A percentile compares a stretch with the other conserved stretches of the same genome.
phyloP scores from a whole-genome alignment of 1,140 invertebrate genomes.

The Nautilus pompilius region DNA sequence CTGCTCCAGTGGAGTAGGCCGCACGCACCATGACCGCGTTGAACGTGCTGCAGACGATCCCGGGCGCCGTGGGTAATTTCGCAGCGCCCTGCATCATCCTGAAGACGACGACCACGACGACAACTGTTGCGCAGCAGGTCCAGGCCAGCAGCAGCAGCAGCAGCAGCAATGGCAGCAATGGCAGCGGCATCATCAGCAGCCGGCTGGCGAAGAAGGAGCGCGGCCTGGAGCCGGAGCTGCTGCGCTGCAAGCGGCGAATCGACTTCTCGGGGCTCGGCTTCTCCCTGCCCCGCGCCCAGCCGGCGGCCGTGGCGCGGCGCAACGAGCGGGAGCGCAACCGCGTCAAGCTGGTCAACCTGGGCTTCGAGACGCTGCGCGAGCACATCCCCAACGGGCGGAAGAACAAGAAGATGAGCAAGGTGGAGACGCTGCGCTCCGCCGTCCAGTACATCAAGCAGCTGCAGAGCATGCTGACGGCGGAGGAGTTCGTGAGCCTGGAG shows the following conservation, averaged over 20 bases:
- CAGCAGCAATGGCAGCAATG: conserved; percentile 10
- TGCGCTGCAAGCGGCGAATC: conserved; percentile 44
- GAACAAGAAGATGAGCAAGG: conserved; percentile 65
- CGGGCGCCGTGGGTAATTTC: no score
- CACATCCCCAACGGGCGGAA: conserved; percentile 60
- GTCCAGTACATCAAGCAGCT: conserved; percentile 89
- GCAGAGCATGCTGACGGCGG: conserved; percentile 69
- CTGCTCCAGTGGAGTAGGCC: no score
- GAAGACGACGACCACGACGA: no score
- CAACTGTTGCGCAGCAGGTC: no score
- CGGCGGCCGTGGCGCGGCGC: conserved; percentile 82
- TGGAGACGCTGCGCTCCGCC: conserved; percentile 87
- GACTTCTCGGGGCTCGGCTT: conserved; percentile 40
- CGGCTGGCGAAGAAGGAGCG: not conserved
- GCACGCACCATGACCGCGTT: no score
- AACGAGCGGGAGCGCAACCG: conserved; percentile 91
- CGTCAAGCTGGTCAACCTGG: conserved; percentile 88
- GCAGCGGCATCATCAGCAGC: conserved; percentile 9
- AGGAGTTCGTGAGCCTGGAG: conserved; percentile 1
- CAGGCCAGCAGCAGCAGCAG: not conserved
- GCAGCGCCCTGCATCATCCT: no score
- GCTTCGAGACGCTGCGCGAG: conserved; percentile 49
- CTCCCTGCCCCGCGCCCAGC: conserved; percentile 54
- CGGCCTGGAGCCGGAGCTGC: conserved; percentile 25
- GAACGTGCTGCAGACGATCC: no score